Conservation (phyloP, 1,140 invertebrate species). For the roundworm (Caenorhabditis elegans) region WBcel235 BX284605.5:4033001-4033500, state of each 20-base stretch:
- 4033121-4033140: conserved; percentile 17
- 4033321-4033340: background rate
- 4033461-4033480: too few relatives aligned
- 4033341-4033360: background rate
- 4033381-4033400: too few relatives aligned
- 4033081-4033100: conserved; percentile 15
- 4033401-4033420: too few relatives aligned
- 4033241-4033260: background rate
- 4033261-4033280: conserved; percentile 32
- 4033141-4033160: conserved; percentile 43
- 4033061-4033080: conserved; percentile 3
- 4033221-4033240: background rate
- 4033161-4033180: conserved; percentile 45
- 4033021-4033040: background rate
- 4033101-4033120: conserved; percentile 38
- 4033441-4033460: too few relatives aligned
- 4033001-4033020: conserved; percentile 9
- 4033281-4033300: background rate
- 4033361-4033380: background rate
- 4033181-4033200: conserved; percentile 42
- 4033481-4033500: too few relatives aligned
- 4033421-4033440: too few relatives aligned
- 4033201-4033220: conserved; percentile 36
- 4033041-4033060: conserved; percentile 24
- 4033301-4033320: background rate